Evolutionary conservation across 2,888 invertebrate genomes (phyloP).

Genomic region (Cremastinae sp.): DNA sequence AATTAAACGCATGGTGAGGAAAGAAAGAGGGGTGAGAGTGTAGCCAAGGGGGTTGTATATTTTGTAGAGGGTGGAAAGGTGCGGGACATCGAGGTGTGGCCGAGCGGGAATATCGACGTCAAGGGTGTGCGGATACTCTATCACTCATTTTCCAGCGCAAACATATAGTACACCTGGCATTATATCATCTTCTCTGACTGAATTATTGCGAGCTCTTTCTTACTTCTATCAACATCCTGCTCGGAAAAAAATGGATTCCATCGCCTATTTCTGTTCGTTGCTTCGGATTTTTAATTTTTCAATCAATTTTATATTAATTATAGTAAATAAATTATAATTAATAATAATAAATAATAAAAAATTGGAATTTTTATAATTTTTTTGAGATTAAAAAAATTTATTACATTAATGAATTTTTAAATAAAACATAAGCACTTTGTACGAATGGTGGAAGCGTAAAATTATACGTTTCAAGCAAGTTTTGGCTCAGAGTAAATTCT

Average conservation of each 20-base stretch:
- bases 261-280: neutral
- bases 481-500: neutral
- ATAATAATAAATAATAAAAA: too few species aligned
- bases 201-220: conserved; percentile 33
- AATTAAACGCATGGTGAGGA: too few species aligned
- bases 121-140: conserved; percentile 47
- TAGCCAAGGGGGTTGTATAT: neutral
- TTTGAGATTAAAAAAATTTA: too few species aligned
- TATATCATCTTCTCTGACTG: conserved; percentile 18
- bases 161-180: conserved; percentile 7
- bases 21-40: too few species aligned
- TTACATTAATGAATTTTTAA: too few species aligned
- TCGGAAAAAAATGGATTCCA: neutral
- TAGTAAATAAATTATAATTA: too few species aligned
- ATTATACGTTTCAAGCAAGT: neutral
- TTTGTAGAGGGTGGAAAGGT: conserved; percentile 38
- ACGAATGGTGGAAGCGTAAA: too few species aligned
- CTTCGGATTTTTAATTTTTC: neutral
- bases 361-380: too few species aligned
- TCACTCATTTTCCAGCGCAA: conserved; percentile 36
- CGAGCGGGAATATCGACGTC: conserved; percentile 26
- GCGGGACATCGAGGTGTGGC: conserved; percentile 57
- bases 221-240: conserved; percentile 19
- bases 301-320: neutral
- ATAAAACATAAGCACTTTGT: too few species aligned